Evolutionary conservation across 1,140 invertebrate species (phyloP).

Genomic region (Battus philenor): DNA sequence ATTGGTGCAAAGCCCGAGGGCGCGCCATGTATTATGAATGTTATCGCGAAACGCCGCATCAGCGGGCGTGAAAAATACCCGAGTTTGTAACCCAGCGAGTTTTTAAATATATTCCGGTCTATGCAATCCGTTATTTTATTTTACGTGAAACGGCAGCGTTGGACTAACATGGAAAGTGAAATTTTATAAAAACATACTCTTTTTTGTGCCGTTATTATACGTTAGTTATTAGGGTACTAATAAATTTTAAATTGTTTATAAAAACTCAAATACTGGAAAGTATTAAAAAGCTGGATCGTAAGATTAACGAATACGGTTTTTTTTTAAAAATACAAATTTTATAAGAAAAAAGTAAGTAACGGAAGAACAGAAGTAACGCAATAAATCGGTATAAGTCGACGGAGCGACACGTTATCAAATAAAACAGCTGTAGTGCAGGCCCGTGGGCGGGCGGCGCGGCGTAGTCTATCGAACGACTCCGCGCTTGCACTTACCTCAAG

Average conservation of each 20-base stretch:
- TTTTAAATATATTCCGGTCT: slow-evolving; percentile 21
- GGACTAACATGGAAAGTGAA: too few relatives aligned
- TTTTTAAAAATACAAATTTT: too few relatives aligned
- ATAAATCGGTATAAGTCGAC: slow-evolving; percentile 22
- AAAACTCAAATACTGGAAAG: too few relatives aligned
- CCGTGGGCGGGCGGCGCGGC: slow-evolving; percentile 56
- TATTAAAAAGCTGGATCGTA: too few relatives aligned
- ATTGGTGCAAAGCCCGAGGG: slow-evolving; percentile 38
- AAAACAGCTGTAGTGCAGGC: slow-evolving; percentile 68
- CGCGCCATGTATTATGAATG: slow-evolving; percentile 46
- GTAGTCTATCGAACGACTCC: slow-evolving; percentile 49
- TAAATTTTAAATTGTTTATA: too few relatives aligned
- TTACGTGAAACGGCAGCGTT: too few relatives aligned
- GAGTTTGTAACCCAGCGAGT: slow-evolving; percentile 26
- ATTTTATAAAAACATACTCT: too few relatives aligned
- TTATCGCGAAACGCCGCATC: slow-evolving; percentile 38
- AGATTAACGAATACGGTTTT: too few relatives aligned
- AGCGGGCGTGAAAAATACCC: slow-evolving; percentile 29
- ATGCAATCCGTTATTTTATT: background rate
- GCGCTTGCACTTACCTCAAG: slow-evolving; percentile 65
- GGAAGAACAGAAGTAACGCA: slow-evolving; percentile 7
- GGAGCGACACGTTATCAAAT: slow-evolving; percentile 56
- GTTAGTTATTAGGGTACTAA: too few relatives aligned
- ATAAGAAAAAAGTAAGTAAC: background rate
- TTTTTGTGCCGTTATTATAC: too few relatives aligned